Evolutionary conservation across 1,140 invertebrate genomes (phyloP).

Genomic region (Drosophila varians): DNA sequence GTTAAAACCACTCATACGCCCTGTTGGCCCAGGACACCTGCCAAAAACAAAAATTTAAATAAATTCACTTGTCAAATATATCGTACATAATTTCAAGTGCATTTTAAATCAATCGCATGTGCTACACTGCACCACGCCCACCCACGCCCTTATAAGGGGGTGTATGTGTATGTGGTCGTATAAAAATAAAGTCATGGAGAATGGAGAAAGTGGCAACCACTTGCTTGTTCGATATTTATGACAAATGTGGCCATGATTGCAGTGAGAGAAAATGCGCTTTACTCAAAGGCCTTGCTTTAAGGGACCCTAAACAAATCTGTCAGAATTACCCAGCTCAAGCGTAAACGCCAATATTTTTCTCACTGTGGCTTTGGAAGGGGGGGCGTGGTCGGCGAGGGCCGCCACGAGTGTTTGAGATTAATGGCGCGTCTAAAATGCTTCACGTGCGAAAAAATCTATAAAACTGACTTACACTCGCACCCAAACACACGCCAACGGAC

Average conservation of each 20-base stretch:
- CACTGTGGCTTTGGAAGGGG: neutral
- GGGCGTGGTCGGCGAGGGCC: constrained; percentile 29
- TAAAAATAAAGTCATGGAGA: constrained; percentile 12
- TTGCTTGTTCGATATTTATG: constrained; percentile 73
- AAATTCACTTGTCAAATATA: constrained; percentile 61
- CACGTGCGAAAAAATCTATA: constrained; percentile 62
- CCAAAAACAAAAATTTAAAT: constrained; percentile 59
- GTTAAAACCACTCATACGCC: constrained; percentile 64
- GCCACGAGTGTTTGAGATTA: constrained; percentile 55
- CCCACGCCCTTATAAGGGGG: neutral
- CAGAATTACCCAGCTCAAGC: neutral
- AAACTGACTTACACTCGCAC: constrained; percentile 33
- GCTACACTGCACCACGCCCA: constrained; percentile 23
- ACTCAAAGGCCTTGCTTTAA: too few relatives aligned
- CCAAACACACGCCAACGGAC: constrained; percentile 4
- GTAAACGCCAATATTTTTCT: neutral
- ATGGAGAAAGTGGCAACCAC: constrained; percentile 22
- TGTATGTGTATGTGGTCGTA: constrained; percentile 19
- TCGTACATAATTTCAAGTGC: constrained; percentile 67
- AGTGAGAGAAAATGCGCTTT: neutral
- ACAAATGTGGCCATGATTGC: constrained; percentile 57
- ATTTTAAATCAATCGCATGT: constrained; percentile 73
- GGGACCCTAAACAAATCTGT: neutral
- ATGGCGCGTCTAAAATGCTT: constrained; percentile 63
- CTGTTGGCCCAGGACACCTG: constrained; percentile 56